These are phyloP conservation scores for Epistrophe grossulariae DNA, from an alignment of 2,888 invertebrate genomes.

Conservation along the genomic window DNA sequence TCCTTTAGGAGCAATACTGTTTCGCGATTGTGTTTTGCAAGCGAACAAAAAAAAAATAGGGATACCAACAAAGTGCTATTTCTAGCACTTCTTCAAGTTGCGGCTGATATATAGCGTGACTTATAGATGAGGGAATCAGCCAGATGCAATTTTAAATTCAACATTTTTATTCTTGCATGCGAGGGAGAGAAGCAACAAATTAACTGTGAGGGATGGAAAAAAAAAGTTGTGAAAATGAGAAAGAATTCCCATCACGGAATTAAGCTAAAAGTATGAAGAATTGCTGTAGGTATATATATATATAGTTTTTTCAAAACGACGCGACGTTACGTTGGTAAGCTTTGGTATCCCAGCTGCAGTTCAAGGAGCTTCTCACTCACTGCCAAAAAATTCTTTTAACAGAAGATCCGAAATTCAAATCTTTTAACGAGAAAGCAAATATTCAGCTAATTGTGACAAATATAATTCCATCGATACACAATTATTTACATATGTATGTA, in stretches of 20 bases:
- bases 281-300: too few species aligned
- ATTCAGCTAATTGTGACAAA: conserved; percentile 63
- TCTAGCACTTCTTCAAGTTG: conserved; percentile 23
- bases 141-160: conserved; percentile 42
- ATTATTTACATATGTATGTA: too few species aligned
- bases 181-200: conserved; percentile 47
- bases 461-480: conserved; percentile 45
- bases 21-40: conserved; percentile 53
- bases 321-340: background rate
- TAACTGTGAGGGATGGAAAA: conserved; percentile 37
- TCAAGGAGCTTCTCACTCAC: background rate
- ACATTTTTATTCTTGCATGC: background rate
- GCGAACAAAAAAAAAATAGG: conserved; percentile 1
- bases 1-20: conserved; percentile 71
- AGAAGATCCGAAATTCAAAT: conserved; percentile 26
- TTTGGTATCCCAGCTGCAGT: background rate
- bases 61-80: conserved; percentile 19
- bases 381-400: background rate
- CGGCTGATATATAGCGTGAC: conserved; percentile 42
- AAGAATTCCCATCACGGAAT: conserved; percentile 30
- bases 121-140: conserved; percentile 38
- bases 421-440: conserved; percentile 47
- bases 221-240: background rate
- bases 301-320: background rate
- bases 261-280: background rate